Evolutionary conservation across 2,113 vertebrate species (phyloP), one percentile per base, ranked within the genome.

Genomic region (Microtus ochrogaster): DNA sequence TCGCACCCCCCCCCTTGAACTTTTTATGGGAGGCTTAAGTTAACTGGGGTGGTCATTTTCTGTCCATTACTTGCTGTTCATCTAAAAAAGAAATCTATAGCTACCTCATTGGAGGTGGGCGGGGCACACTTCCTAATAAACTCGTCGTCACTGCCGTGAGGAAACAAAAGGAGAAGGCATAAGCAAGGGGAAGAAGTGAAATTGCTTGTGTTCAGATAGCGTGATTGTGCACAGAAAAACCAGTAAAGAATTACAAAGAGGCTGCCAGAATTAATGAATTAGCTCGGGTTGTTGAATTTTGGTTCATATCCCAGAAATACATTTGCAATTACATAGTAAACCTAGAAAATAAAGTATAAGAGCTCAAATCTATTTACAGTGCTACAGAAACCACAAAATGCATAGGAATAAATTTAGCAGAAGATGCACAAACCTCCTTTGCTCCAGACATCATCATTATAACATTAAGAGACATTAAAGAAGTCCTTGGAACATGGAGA

Each of bases 281-380:
- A 86, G 73, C 36, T 76, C 72, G 65, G 26, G 22, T 17, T 44
- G 73, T 17, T 39, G 28, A 77, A 17, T 91, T 82, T 19, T 84
- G 14, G 41, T 84, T 92, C 66, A 79, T 83, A 44, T 81, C 89
- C 58, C 5, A 61, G 88, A 93, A 41, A 36, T 52, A 22, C 19
- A 44, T 78, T 74, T 44, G 13, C 65, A 55, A 77, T 90, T 95
- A 41, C 26, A 17, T 26, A 68, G 17, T 41, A 90, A 87, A 73
- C 5, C 33, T 39, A 74, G 85, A 66, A 90, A 95, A 47, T 76
- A 39, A 91, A 88, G 65, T 85, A 76, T 94, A 74, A 90, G 79
- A 84, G 63, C n/a, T 6, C 22, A 94, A 78, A 11, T 87, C 4
- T 2, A 7, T 76, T 92, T 83, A 61, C 39, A 77, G 47, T 89